Conservation (phyloP, 2,797 vertebrate genomes). For the Ctenopoma multispine region DNA sequence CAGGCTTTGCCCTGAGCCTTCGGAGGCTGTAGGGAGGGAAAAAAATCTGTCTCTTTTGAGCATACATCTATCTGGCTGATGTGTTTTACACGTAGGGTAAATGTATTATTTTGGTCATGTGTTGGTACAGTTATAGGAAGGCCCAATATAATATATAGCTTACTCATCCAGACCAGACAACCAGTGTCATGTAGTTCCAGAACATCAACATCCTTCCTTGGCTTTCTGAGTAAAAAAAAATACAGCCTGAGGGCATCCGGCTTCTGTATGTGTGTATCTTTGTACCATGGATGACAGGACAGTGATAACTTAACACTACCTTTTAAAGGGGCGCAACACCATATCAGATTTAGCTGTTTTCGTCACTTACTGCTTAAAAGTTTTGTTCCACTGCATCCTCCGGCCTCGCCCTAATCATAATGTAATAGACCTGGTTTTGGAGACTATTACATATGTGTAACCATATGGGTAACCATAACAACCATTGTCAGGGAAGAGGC, state of each 20-base stretch:
- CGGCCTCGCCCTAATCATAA: too few relatives aligned
- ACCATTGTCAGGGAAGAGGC: too few relatives aligned
- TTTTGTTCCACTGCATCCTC: too few relatives aligned
- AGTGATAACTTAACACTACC: slow-evolving; percentile 16
- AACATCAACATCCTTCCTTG: slow-evolving; percentile 38
- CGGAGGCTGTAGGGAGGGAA: slow-evolving; percentile 18
- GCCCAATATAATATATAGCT: slow-evolving; percentile 27
- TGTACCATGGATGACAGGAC: neutral
- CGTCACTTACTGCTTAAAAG: too few relatives aligned
- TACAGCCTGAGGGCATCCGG: slow-evolving; percentile 30
- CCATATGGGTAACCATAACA: too few relatives aligned
- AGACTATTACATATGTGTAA: too few relatives aligned
- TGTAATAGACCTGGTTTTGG: too few relatives aligned
- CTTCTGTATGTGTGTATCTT: slow-evolving; percentile 21
- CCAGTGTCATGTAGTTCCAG: slow-evolving; percentile 21
- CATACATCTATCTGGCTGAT: neutral
- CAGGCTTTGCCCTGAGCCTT: slow-evolving; percentile 11
- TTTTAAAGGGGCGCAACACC: neutral
- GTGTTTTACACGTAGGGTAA: too few relatives aligned
- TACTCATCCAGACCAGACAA: slow-evolving; percentile 15
- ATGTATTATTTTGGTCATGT: neutral
- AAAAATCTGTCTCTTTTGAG: slow-evolving; percentile 10
- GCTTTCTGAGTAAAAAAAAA: slow-evolving; percentile 8
- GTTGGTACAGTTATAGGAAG: slow-evolving; percentile 1
- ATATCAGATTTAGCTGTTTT: too few relatives aligned